Evolutionary conservation across 2,797 vertebrate genomes (phyloP).

Genomic region (Crypturellus tataupa): DNA sequence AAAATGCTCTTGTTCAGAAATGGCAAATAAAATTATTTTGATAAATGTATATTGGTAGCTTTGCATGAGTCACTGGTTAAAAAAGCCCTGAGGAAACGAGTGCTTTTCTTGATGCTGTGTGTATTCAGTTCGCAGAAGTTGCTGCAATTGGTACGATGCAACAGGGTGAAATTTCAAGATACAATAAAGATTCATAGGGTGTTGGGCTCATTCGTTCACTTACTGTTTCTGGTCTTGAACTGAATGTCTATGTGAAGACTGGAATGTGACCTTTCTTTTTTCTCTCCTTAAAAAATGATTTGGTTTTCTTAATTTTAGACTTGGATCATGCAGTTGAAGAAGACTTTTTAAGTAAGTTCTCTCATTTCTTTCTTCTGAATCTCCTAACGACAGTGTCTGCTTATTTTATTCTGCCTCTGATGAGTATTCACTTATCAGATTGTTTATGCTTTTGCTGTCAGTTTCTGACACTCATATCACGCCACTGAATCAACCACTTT

Average conservation of each 20-base stretch:
- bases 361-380: background rate
- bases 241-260: background rate
- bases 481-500: background rate
- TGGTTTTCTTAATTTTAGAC: constrained; percentile 79
- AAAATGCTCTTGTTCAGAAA: background rate
- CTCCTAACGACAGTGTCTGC: background rate
- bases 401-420: background rate
- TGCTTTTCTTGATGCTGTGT: background rate
- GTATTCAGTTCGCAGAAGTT: background rate
- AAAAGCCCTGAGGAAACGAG: background rate
- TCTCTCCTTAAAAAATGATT: background rate
- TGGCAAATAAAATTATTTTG: background rate
- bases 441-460: background rate
- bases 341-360: constrained; percentile 84
- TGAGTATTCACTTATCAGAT: background rate
- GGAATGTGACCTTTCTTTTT: background rate
- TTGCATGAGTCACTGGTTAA: background rate
- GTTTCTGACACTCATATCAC: background rate
- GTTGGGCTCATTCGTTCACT: background rate
- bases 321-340: constrained; percentile 86
- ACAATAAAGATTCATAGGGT: background rate
- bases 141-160: background rate
- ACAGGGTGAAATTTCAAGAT: background rate
- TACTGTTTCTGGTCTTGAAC: background rate
- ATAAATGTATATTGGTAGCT: background rate